phyloP scores from a whole-genome alignment of 2,888 invertebrate species.

The Acanthosepion pharaonis region DNA sequence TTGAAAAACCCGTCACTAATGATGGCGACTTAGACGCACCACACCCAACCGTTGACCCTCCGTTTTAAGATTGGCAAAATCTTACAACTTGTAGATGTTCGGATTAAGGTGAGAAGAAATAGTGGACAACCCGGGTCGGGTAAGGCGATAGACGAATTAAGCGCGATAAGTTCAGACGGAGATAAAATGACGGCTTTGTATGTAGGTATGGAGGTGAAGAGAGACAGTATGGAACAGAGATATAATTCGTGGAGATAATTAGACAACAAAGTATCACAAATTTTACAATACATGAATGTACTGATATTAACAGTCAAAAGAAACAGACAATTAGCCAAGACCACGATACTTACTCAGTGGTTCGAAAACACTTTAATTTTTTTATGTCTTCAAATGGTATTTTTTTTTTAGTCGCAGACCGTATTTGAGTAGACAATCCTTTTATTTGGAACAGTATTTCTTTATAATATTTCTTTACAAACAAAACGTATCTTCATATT shows the following conservation, averaged over 20 bases:
- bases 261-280: neutral
- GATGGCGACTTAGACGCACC: conserved; percentile 14
- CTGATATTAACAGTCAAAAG: neutral
- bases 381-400: too few relatives aligned
- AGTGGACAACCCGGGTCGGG: neutral
- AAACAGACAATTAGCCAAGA: neutral
- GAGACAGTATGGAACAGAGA: neutral
- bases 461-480: too few relatives aligned
- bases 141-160: neutral
- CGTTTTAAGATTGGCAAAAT: neutral
- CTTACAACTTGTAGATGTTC: neutral
- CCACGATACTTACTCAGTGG: neutral
- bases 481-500: too few relatives aligned
- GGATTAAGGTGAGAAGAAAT: neutral
- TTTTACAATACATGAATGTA: neutral
- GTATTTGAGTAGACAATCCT: too few relatives aligned
- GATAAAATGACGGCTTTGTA: neutral
- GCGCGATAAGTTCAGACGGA: neutral
- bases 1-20: neutral
- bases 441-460: too few relatives aligned
- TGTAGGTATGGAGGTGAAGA: neutral
- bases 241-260: neutral
- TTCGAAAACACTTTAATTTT: neutral
- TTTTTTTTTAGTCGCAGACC: too few relatives aligned
- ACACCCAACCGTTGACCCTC: neutral